Base-by-base conservation (phyloP, 2,113 vertebrate species). In the Meles meles region DNA sequence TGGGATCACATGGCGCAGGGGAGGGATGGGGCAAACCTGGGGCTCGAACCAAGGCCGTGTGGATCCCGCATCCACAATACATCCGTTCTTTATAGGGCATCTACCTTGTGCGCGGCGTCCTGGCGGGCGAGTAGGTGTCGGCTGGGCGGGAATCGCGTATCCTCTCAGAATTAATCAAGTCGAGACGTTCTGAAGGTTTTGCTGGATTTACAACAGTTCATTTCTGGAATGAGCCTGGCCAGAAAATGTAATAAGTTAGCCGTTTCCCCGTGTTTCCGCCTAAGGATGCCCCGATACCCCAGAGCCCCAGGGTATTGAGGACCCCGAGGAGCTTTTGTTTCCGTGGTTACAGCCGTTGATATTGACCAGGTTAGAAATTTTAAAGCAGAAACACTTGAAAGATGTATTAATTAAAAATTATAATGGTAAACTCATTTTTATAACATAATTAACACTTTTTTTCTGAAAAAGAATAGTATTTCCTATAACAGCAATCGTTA, bases 51-150 rank as follows among this genome's bases (percentile, higher is more conserved):
- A 25, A 83, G 65, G 31, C 29, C 3, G 12, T 61, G 29, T 2
- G 47, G 37, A 7, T 25, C 61, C 34, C 25, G 7, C 12, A 11
- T 13, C 57, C 21, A 3, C 15, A 9, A 10, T 4, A 2, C 1
- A 5, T 5, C 11, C 2, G 12, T 29, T 5, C 25, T 27, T 71
- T 49, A n/a, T 14, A 1, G 11, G 8, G n/a, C 10, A 0, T 12
- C 84, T 27, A 6, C 18, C 9, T 0, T 4, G 0, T 23, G 37
- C 11, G 23, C 1, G 0, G 21, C 18, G 31, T 25, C 52, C 27
- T 4, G 3, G 1, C 5, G 8, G 9, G 5, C 3, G 1, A 0
- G n/a, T 7, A 2, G 2, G 14, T 25, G 7, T 67, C 14, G 6
- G 47, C 14, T 1, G 11, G 3, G n/a, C 6, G 7, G 25, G 72